Conservation (phyloP, 2,888 invertebrate genomes). For the Hirtodrosophila alboralis region DNA sequence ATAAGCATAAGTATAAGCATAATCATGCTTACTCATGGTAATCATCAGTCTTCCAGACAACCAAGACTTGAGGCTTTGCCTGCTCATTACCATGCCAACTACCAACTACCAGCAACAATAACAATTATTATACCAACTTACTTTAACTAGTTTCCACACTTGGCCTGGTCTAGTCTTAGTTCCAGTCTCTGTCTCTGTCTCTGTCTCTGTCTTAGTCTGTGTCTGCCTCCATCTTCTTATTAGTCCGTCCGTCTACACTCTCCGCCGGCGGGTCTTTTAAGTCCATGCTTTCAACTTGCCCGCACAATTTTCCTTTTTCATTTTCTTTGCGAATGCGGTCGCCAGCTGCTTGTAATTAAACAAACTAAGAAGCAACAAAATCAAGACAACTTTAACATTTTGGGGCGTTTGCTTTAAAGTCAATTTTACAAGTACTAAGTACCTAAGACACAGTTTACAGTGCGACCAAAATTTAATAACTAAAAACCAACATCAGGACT, state of each 20-base stretch:
- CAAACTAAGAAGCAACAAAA: slow-evolving; percentile 41
- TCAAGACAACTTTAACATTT: slow-evolving; percentile 15
- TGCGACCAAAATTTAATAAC: no score
- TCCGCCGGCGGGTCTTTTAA: slow-evolving; percentile 35
- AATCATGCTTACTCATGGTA: slow-evolving; percentile 78
- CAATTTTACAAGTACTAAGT: no score
- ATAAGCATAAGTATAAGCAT: slow-evolving; percentile 58
- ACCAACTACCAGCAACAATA: slow-evolving; percentile 59
- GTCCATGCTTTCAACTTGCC: slow-evolving; percentile 57
- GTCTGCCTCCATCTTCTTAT: slow-evolving; percentile 18
- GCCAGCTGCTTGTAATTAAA: slow-evolving; percentile 55
- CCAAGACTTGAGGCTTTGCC: slow-evolving; percentile 25
- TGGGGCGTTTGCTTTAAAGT: slow-evolving; percentile 3
- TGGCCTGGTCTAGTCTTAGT: slow-evolving; percentile 74
- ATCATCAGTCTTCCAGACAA: slow-evolving; percentile 56
- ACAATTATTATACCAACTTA: slow-evolving; percentile 72
- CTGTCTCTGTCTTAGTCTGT: slow-evolving; percentile 14
- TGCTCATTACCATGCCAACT: slow-evolving; percentile 78
- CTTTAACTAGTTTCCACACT: slow-evolving; percentile 79
- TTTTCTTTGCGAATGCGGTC: slow-evolving; percentile 78
- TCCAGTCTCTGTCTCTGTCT: slow-evolving; percentile 22
- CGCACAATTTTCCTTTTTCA: slow-evolving; percentile 72
- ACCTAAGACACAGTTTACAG: no score
- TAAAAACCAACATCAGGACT: no score
- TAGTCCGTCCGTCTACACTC: slow-evolving; percentile 18